These are phyloP conservation scores for Numida meleagris DNA, from an alignment of 2,113 vertebrate genomes.

Conservation along the genomic window DNA sequence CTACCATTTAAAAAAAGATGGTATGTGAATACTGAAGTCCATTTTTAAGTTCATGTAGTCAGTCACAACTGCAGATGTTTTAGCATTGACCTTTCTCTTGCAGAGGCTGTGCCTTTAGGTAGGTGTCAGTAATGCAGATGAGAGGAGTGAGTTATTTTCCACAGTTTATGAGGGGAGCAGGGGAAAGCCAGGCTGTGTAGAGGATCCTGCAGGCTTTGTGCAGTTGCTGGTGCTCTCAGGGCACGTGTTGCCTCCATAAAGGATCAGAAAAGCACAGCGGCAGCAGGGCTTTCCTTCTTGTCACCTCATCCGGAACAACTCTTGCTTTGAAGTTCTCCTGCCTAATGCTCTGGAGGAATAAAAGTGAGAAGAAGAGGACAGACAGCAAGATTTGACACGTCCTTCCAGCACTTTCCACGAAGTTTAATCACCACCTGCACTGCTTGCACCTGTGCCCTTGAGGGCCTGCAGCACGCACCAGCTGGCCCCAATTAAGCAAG, in stretches of 20 bases:
- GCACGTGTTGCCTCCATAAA: fast-evolving
- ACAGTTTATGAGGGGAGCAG: fast-evolving
- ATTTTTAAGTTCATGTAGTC: background rate
- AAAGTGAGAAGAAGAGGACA: background rate
- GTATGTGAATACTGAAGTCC: background rate
- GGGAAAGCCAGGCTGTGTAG: background rate
- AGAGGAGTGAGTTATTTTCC: background rate
- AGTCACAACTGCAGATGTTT: background rate
- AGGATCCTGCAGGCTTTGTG: background rate
- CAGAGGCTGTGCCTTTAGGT: background rate
- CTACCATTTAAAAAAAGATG: background rate
- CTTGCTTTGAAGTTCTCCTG: background rate
- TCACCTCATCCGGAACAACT: fast-evolving
- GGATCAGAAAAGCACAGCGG: background rate
- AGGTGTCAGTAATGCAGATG: background rate
- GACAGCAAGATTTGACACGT: too few species aligned
- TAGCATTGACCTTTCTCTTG: fast-evolving
- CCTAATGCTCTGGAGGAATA: fast-evolving
- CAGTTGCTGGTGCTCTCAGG: background rate
- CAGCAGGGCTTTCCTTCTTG: fast-evolving
- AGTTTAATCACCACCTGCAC: fast-evolving
- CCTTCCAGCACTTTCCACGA: background rate
- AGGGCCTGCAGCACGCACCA: too few species aligned
- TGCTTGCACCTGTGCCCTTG: too few species aligned
- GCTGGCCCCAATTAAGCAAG: too few species aligned